Conservation (phyloP, 1,140 invertebrate genomes). For the Drosophila obscura region DNA sequence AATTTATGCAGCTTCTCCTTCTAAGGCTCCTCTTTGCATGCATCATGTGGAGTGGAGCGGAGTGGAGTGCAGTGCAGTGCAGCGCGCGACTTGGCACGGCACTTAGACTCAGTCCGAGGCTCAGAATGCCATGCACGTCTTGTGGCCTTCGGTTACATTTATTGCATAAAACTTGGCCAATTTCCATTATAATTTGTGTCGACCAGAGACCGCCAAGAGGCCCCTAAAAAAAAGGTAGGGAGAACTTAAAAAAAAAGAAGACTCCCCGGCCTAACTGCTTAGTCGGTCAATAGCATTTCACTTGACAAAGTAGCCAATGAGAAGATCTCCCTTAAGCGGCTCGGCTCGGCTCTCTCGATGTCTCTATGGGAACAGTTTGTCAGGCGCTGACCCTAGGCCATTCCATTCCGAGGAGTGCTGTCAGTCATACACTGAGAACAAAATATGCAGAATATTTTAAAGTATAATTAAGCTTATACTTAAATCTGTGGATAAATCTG, state of each 20-base stretch:
- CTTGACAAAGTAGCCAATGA: slow-evolving; percentile 43
- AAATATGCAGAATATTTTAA: too few relatives aligned
- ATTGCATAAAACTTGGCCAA: slow-evolving; percentile 76
- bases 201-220: slow-evolving; percentile 31
- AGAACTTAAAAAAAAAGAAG: too few relatives aligned
- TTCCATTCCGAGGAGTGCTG: too few relatives aligned
- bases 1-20: slow-evolving; percentile 67
- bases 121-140: slow-evolving; percentile 68
- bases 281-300: slow-evolving; percentile 68
- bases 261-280: slow-evolving; percentile 27
- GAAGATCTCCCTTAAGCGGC: slow-evolving; percentile 11
- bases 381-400: too few relatives aligned
- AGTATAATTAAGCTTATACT: too few relatives aligned
- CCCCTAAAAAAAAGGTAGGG: not conserved
- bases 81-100: too few relatives aligned
- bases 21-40: slow-evolving; percentile 61
- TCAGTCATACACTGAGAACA: too few relatives aligned
- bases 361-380: slow-evolving; percentile 31
- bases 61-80: too few relatives aligned
- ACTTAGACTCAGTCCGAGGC: slow-evolving; percentile 23
- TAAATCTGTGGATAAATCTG: too few relatives aligned
- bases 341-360: slow-evolving; percentile 1
- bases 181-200: slow-evolving; percentile 73
- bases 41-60: slow-evolving; percentile 52
- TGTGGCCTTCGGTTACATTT: slow-evolving; percentile 74